These are phyloP conservation scores for Pollachius pollachius DNA, from an alignment of 2,113 vertebrate species.

Conservation along the genomic window DNA sequence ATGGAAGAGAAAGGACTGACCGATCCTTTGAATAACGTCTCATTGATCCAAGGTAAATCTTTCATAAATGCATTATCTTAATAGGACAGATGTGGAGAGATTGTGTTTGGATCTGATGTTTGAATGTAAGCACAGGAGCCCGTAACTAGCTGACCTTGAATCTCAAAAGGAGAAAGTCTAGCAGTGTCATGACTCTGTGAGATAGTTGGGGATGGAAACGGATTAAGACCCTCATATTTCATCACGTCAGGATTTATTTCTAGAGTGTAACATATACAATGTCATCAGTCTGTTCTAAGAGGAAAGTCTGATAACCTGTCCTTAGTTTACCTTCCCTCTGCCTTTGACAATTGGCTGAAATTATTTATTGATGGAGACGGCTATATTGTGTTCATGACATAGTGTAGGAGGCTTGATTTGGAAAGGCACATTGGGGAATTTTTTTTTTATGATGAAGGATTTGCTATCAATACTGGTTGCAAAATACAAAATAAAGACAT, in stretches of 20 bases:
- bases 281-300: no score
- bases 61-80: neutral
- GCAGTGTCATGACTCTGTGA: constrained; percentile 13
- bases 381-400: no score
- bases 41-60: constrained; percentile 88
- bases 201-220: constrained; percentile 13
- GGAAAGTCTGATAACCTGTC: no score
- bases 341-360: no score
- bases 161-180: constrained; percentile 25
- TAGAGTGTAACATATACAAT: no score
- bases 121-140: neutral
- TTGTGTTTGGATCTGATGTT: no score
- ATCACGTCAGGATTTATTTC: constrained; percentile 40
- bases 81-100: neutral
- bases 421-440: constrained; percentile 28
- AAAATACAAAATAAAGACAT: constrained; percentile 32
- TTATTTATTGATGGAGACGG: no score
- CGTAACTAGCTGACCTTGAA: constrained; percentile 15
- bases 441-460: constrained; percentile 48
- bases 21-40: constrained; percentile 87
- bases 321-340: no score
- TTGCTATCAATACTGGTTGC: constrained; percentile 41
- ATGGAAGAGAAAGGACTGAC: constrained; percentile 93
- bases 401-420: no score
- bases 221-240: constrained; percentile 9